Conservation (phyloP, 1,140 invertebrate species). For the Drosophila gunungcola region DNA sequence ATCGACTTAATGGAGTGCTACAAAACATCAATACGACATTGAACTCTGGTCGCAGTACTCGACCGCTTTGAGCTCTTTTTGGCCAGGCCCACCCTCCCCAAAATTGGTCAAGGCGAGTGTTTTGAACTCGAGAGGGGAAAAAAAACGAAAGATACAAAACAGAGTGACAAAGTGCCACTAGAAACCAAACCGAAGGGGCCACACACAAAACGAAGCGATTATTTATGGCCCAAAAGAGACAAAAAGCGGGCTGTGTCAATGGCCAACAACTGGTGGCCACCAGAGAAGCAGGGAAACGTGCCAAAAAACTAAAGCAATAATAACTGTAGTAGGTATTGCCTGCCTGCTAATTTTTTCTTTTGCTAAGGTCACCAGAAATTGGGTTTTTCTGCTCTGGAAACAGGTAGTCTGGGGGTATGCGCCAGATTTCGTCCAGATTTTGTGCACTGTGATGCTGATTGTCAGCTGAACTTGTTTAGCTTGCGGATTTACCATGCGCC, state of each 20-base stretch:
- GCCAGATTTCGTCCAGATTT: conserved; percentile 30
- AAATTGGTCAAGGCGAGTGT: conserved; percentile 70
- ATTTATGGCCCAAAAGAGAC: conserved; percentile 67
- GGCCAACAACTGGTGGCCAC: conserved; percentile 55
- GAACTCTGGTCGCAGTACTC: conserved; percentile 54
- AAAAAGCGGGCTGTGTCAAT: conserved; percentile 73
- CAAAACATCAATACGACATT: conserved; percentile 54
- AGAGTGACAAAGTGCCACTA: conserved; percentile 72
- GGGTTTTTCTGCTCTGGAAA: conserved; percentile 14
- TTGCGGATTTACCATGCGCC: conserved; percentile 67
- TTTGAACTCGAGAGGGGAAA: conserved; percentile 24
- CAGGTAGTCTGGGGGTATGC: conserved; percentile 34
- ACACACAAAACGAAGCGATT: conserved; percentile 56
- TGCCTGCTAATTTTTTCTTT: conserved; percentile 35
- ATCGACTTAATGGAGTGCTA: conserved; percentile 12
- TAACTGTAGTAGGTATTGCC: conserved; percentile 32
- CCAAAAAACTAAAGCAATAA: conserved; percentile 44
- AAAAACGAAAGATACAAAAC: conserved; percentile 36
- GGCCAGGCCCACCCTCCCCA: conserved; percentile 37
- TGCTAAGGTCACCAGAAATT: conserved; percentile 53
- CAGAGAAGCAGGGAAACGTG: conserved; percentile 53
- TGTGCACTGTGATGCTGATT: conserved; percentile 63
- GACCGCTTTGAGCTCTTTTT: conserved; percentile 16
- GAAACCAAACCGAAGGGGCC: conserved; percentile 44
- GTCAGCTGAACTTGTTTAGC: conserved; percentile 75